Evolutionary conservation across 1,140 invertebrate genomes (phyloP).

Genomic region (Galendromus occidentalis): DNA sequence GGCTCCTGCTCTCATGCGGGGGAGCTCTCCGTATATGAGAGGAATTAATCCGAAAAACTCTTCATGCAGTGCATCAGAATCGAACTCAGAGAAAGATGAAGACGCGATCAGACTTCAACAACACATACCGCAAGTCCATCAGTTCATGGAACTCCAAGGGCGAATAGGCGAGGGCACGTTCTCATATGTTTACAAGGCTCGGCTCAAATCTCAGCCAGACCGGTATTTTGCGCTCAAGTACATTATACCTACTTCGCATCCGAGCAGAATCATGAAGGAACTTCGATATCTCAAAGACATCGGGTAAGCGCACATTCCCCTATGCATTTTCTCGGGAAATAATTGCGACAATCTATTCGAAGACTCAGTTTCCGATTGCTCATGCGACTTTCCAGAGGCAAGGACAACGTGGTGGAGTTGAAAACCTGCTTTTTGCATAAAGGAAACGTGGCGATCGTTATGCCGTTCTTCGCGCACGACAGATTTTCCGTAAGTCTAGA

Average conservation of each 20-base stretch:
- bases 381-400: slow-evolving; percentile 40
- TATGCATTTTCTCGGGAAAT: too few relatives aligned
- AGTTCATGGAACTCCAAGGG: slow-evolving; percentile 19
- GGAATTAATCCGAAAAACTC: background rate
- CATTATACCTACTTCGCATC: slow-evolving; percentile 21
- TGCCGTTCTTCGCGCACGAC: slow-evolving; percentile 68
- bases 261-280: slow-evolving; percentile 21
- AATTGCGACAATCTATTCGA: background rate
- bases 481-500: slow-evolving; percentile 44
- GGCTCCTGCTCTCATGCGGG: background rate
- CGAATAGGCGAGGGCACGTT: slow-evolving; percentile 21
- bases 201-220: background rate
- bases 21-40: background rate
- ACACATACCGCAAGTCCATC: slow-evolving; percentile 2
- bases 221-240: slow-evolving; percentile 22
- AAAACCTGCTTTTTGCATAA: slow-evolving; percentile 51
- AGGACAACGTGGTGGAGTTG: slow-evolving; percentile 57
- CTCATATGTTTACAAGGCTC: slow-evolving; percentile 21
- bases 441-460: slow-evolving; percentile 65
- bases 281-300: slow-evolving; percentile 22
- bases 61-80: background rate
- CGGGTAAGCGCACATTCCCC: slow-evolving; percentile 15
- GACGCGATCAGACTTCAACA: background rate
- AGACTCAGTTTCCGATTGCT: background rate
- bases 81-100: background rate